Evolutionary conservation across 2,888 invertebrate genomes (phyloP).

Genomic region (Epiblema foenella): DNA sequence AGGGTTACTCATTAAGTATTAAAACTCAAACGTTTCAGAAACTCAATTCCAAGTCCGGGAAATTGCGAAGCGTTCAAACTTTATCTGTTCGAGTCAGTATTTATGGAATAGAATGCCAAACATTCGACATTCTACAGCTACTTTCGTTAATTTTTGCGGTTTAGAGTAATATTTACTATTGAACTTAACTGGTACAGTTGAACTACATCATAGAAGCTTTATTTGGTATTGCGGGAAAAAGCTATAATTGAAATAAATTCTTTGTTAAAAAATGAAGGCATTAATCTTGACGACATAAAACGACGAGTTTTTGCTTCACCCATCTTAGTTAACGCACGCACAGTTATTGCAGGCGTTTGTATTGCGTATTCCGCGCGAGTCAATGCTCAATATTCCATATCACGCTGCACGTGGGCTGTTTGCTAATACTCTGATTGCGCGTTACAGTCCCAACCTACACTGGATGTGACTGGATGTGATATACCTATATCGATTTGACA

Average conservation of each 20-base stretch:
- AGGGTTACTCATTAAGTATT: slow-evolving; percentile 60
- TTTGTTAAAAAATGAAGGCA: too few relatives aligned
- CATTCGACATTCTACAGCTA: slow-evolving; percentile 13
- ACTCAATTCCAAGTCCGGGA: slow-evolving; percentile 56
- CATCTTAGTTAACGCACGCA: background rate
- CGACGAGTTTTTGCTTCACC: background rate
- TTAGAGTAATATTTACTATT: background rate
- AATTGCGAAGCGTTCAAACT: slow-evolving; percentile 52
- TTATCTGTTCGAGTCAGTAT: slow-evolving; percentile 42
- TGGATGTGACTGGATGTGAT: background rate
- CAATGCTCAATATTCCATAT: slow-evolving; percentile 28
- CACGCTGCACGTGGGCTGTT: slow-evolving; percentile 4
- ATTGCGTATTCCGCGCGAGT: slow-evolving; percentile 24
- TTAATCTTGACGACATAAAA: background rate
- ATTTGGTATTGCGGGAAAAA: too few relatives aligned
- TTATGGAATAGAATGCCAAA: slow-evolving; percentile 35
- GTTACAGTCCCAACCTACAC: slow-evolving; percentile 1
- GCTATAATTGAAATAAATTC: too few relatives aligned
- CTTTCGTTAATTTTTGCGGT: slow-evolving; percentile 9
- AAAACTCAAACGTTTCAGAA: slow-evolving; percentile 58
- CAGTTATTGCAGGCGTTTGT: slow-evolving; percentile 15
- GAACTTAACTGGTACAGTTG: background rate
- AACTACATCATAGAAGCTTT: background rate
- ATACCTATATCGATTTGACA: too few relatives aligned
- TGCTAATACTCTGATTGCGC: slow-evolving; percentile 4